A percentile compares a stretch with the other conserved stretches of the same genome.
Conservation (phyloP, 1,140 invertebrate genomes). For the Octopus sinensis region DNA sequence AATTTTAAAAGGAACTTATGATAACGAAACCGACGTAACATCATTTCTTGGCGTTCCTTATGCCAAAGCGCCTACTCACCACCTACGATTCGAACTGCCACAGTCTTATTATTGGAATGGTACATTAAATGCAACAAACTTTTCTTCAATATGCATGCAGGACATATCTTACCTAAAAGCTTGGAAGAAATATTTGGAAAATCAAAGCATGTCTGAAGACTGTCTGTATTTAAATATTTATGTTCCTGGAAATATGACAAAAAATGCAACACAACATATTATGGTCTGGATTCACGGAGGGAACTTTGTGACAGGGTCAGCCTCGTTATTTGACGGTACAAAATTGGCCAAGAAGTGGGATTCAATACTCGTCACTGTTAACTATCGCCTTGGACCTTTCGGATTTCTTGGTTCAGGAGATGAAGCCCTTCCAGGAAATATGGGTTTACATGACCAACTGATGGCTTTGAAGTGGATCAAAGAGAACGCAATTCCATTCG, state of each 20-base stretch:
- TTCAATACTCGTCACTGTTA: conserved; percentile 86
- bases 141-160: background rate
- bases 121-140: background rate
- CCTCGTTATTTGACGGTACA: too few relatives aligned
- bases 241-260: conserved; percentile 63
- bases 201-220: conserved; percentile 66
- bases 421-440: conserved; percentile 67
- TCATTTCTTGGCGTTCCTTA: background rate
- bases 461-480: conserved; percentile 71
- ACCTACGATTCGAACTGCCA: background rate
- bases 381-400: conserved; percentile 82
- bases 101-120: background rate
- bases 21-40: background rate
- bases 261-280: conserved; percentile 18
- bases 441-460: conserved; percentile 75
- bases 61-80: background rate
- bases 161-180: background rate
- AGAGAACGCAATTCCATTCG: conserved; percentile 21
- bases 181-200: background rate
- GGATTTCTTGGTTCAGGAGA: conserved; percentile 87
- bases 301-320: conserved; percentile 27
- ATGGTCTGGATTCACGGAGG: conserved; percentile 41
- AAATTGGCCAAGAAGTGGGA: conserved; percentile 54
- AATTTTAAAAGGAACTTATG: background rate
- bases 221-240: conserved; percentile 91